These are phyloP conservation scores for Papilio polyxenes DNA, from an alignment of 1,140 invertebrate species.

Conservation along the genomic window DNA sequence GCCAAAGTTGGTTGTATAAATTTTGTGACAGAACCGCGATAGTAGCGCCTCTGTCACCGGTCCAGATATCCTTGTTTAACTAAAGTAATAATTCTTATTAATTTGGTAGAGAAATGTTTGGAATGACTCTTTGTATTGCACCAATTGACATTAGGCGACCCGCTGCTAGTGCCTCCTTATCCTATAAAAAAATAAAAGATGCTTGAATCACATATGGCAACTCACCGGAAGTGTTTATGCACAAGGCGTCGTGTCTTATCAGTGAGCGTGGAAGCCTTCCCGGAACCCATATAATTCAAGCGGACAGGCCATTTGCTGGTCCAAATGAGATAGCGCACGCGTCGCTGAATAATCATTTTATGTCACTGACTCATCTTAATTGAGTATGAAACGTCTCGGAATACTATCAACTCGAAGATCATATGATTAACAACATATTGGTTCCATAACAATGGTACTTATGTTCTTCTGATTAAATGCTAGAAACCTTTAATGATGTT, in stretches of 20 bases:
- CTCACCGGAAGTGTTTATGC: not conserved
- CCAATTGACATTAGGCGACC: too few species aligned
- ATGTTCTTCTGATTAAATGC: too few species aligned
- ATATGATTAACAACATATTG: not conserved
- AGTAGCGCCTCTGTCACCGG: too few species aligned
- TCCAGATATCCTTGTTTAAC: too few species aligned
- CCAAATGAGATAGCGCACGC: constrained; percentile 28
- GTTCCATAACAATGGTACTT: not conserved
- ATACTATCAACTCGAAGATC: not conserved
- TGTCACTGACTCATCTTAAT: constrained; percentile 19
- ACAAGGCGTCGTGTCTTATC: constrained; percentile 28
- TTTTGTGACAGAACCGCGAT: too few species aligned
- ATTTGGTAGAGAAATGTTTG: too few species aligned
- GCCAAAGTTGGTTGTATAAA: too few species aligned
- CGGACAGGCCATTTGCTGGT: constrained; percentile 25
- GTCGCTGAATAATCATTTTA: not conserved
- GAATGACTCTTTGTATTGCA: too few species aligned
- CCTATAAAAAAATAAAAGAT: not conserved
- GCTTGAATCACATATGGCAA: not conserved
- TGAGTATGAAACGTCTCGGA: not conserved
- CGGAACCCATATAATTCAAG: constrained; percentile 30
- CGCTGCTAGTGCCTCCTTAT: too few species aligned
- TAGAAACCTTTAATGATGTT: too few species aligned
- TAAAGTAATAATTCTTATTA: too few species aligned
- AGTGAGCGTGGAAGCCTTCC: constrained; percentile 2